Evolutionary conservation across 2,888 invertebrate genomes (phyloP), one percentile per base, ranked within the genome.

Genomic region (Napeogenes sylphis): DNA sequence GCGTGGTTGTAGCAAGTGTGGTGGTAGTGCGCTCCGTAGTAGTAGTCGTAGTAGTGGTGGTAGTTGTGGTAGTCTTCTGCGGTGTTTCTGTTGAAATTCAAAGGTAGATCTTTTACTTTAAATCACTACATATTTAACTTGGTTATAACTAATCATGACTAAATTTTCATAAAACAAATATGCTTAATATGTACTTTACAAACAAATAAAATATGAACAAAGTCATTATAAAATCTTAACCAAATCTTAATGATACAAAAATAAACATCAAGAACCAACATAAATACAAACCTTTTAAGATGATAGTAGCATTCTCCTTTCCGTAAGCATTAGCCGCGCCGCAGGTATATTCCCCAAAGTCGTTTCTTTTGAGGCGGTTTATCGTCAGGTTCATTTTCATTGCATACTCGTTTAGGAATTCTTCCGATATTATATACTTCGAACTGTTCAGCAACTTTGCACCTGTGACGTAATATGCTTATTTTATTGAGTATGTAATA

Each of bases 321-420:
- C 97, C 97, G 59, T 96, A 92, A 30, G 94, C 94, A 79, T 96
- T 97, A 64, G 93, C 93, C 53, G 96, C 94, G 3, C 94, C 92
- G 77, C 97, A 97, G 38, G 93, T 92, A 84, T 96, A 97, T 56
- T 94, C 93, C 0, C 95, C 96, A 73, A 96, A 96, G 82, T 97
- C 97, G 32, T 82, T 84, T 77, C 93, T 93, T 78, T 94, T 94
- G 69, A 97, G 87, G 71, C 93, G 92, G 69, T 92, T 93, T 76
- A 98, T 94, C 68, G 95, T 95, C 71, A 98, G 90, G 82, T 95
- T 95, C 93, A 96, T 94, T 70, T 94, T 92, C 80, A 96, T 91
- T 55, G 95, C 92, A 82, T 95, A 97, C 71, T 95, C 94, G 83
- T 94, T 96, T 71, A 95, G 79, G 65, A 91, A 82, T 45, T 93